Evolutionary conservation across 2,888 invertebrate genomes (phyloP).

Genomic region (Stenichneumon culpator): DNA sequence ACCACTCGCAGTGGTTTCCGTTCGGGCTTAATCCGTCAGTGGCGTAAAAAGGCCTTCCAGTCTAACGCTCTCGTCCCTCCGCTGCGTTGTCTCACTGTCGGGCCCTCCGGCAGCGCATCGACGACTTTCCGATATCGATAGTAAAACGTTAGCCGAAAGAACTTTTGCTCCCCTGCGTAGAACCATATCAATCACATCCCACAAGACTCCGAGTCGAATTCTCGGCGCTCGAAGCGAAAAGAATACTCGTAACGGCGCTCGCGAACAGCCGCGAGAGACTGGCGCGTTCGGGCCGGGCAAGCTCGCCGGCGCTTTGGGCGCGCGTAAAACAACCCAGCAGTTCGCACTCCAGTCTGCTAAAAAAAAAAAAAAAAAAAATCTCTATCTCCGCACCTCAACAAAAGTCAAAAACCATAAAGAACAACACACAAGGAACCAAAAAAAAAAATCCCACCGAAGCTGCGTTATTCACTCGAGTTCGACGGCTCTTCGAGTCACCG

Average conservation of each 20-base stretch:
- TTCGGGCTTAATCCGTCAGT: constrained; percentile 78
- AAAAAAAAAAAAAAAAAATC: too few relatives aligned
- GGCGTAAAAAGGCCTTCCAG: constrained; percentile 59
- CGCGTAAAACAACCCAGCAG: too few relatives aligned
- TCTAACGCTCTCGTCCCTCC: constrained; percentile 35
- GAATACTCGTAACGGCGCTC: too few relatives aligned
- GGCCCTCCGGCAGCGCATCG: constrained; percentile 7
- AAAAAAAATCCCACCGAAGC: neutral
- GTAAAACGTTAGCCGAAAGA: constrained; percentile 17
- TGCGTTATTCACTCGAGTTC: neutral
- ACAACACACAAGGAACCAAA: neutral
- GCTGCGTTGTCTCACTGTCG: constrained; percentile 30
- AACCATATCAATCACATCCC: too few relatives aligned
- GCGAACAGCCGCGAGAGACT: too few relatives aligned
- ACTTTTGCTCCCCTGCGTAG: too few relatives aligned
- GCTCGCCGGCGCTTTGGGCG: too few relatives aligned
- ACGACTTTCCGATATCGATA: constrained; percentile 24
- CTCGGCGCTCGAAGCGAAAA: too few relatives aligned
- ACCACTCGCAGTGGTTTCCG: constrained; percentile 81
- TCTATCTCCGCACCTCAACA: too few relatives aligned
- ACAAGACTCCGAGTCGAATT: too few relatives aligned
- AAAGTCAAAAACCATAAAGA: neutral
- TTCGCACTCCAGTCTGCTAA: too few relatives aligned
- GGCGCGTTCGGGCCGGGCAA: too few relatives aligned
- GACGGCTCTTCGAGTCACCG: neutral